These are phyloP conservation scores for Hypomecis atomaria DNA, from an alignment of 2,888 invertebrate species.

Conservation along the genomic window DNA sequence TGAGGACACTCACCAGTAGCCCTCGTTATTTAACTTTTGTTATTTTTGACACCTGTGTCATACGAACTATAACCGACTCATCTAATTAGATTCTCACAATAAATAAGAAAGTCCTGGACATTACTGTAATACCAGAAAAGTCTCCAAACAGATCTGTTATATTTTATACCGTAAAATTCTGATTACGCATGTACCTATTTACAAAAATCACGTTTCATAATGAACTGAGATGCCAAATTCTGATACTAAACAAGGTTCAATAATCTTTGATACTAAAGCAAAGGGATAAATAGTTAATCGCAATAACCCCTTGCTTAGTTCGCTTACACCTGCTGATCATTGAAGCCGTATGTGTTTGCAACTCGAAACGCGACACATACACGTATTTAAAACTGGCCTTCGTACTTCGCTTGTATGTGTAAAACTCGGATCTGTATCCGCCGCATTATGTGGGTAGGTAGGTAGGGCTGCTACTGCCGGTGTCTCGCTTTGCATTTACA, in stretches of 20 bases:
- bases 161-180: too few species aligned
- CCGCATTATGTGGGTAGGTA: conserved; percentile 81
- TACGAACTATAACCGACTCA: conserved; percentile 2
- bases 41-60: conserved; percentile 26
- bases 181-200: conserved; percentile 5
- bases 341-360: conserved; percentile 82
- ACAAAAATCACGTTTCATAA: conserved; percentile 76
- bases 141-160: too few species aligned
- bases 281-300: conserved; percentile 84
- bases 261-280: conserved; percentile 84
- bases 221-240: conserved; percentile 70
- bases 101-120: neutral
- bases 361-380: conserved; percentile 71
- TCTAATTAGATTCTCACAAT: conserved; percentile 24
- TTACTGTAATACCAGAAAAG: too few species aligned
- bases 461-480: conserved; percentile 80
- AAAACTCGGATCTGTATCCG: conserved; percentile 83
- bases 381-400: conserved; percentile 79
- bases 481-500: conserved; percentile 74
- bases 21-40: conserved; percentile 24
- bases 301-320: conserved; percentile 83
- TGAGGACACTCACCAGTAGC: conserved; percentile 19
- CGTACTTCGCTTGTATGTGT: conserved; percentile 76
- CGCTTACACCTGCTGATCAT: conserved; percentile 84
- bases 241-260: conserved; percentile 78